These are phyloP conservation scores for Enteromius thamalakanensis DNA, from an alignment of 2,797 vertebrate species.

Conservation along the genomic window DNA sequence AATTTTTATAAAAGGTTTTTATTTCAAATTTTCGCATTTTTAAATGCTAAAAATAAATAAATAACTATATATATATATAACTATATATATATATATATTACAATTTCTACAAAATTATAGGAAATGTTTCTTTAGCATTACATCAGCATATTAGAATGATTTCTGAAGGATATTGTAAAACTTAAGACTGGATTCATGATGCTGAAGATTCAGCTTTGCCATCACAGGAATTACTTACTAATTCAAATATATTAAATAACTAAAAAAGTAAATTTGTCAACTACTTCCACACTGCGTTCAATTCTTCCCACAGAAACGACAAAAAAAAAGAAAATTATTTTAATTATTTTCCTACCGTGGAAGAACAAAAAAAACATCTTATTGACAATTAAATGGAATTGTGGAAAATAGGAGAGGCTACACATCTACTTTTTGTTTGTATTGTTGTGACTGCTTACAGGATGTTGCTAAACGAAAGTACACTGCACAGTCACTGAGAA, in stretches of 20 bases:
- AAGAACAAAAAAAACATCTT: neutral
- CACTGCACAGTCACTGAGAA: constrained; percentile 5
- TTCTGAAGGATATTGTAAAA: neutral
- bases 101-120: neutral
- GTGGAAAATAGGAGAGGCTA: neutral
- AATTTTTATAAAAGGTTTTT: neutral
- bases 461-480: constrained; percentile 2
- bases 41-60: neutral
- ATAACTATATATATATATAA: neutral
- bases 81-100: too few relatives aligned
- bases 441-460: neutral
- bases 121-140: neutral
- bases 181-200: neutral
- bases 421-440: neutral
- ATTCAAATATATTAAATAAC: neutral
- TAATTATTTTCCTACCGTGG: neutral
- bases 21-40: neutral
- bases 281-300: neutral
- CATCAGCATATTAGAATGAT: neutral
- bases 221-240: neutral
- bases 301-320: constrained; percentile 6
- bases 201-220: neutral
- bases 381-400: constrained; percentile 3
- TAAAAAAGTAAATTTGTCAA: neutral
- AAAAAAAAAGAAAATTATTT: neutral